These are phyloP conservation scores for Hydrotaea cyrtoneurina DNA, from an alignment of 2,888 invertebrate species.

Conservation along the genomic window DNA sequence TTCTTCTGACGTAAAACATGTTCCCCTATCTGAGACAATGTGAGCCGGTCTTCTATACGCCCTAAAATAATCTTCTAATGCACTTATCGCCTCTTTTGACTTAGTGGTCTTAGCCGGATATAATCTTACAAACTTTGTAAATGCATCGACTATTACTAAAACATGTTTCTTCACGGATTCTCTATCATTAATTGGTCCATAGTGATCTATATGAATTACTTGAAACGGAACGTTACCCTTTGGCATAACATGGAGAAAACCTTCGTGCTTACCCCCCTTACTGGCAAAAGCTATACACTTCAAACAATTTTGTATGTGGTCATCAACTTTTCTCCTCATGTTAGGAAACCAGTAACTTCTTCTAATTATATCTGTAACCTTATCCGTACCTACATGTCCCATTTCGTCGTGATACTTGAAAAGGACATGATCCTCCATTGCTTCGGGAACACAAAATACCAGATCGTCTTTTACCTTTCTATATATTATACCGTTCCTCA, in stretches of 20 bases:
- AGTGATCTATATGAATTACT: slow-evolving; percentile 62
- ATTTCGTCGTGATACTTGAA: too few relatives aligned
- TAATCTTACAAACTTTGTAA: slow-evolving; percentile 52
- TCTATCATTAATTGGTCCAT: slow-evolving; percentile 57
- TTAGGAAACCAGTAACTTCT: too few relatives aligned
- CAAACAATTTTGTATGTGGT: too few relatives aligned
- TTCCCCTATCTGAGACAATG: slow-evolving; percentile 43
- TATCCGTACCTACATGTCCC: too few relatives aligned
- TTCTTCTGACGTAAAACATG: slow-evolving; percentile 42
- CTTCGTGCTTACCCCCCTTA: too few relatives aligned
- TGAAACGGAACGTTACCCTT: too few relatives aligned
- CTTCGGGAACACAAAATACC: too few relatives aligned
- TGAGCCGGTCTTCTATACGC: slow-evolving; percentile 29
- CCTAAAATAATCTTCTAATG: slow-evolving; percentile 42
- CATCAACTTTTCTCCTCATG: too few relatives aligned
- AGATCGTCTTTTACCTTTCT: slow-evolving; percentile 44
- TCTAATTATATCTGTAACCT: too few relatives aligned
- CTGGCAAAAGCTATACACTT: too few relatives aligned
- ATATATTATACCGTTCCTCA: slow-evolving; percentile 63
- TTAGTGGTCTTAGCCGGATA: slow-evolving; percentile 47
- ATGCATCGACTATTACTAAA: slow-evolving; percentile 56
- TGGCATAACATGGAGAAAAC: too few relatives aligned
- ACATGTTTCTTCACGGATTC: slow-evolving; percentile 41
- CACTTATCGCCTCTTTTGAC: slow-evolving; percentile 34
- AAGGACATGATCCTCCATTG: too few relatives aligned